Evolutionary conservation across 2,888 invertebrate species (phyloP), one percentile per base, ranked within the genome.

Genomic region (Hirtodrosophila trivittata): DNA sequence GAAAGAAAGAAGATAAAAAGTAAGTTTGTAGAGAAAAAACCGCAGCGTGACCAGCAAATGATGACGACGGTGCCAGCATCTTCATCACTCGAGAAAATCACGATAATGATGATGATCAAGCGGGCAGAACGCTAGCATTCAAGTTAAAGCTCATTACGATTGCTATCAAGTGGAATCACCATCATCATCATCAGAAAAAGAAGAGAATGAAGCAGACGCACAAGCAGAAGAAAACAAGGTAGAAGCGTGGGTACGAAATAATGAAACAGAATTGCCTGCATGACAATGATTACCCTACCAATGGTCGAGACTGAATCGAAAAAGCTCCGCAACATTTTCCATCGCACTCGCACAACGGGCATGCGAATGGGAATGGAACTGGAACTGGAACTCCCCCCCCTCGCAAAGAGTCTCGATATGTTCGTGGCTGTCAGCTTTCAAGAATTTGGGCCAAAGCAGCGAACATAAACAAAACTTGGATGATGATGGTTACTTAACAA

Each of bases 401-500:
- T 43, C 46, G 16, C n/a, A 21, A 5, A 21, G 18, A 3, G 3
- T 21, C 5, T 5, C 2, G 18, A 3, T 21, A 5, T 21, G 18
- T 56, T 68, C 56, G 56, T 57, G 41, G 59, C 64, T 85, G 82
- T 82, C 75, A 74, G 82, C 62, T 70, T 68, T 70, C 14, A 77
- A 75, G 75, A 75, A 75, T 81, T 86, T 81, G 86, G 81, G 81
- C 74, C 86, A 81, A 75, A 84, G 66, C 75, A 66, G 68, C 77
- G 68, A 70, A 71, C 74, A 81, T 73, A 84, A 80, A 81, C 84
- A 81, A 76, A 68, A 68, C 68, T 65, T 58, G 16, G 70, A 76
- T 57, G 81, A 81, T 84, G 83, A 75, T 78, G 81, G 86, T 81
- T 81, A 81, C 81, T 86, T 86, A 81, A 81, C 81, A 84, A 70